Evolutionary conservation across 2,888 invertebrate genomes (phyloP).

Genomic region (Synanthedon andrenaeformis): DNA sequence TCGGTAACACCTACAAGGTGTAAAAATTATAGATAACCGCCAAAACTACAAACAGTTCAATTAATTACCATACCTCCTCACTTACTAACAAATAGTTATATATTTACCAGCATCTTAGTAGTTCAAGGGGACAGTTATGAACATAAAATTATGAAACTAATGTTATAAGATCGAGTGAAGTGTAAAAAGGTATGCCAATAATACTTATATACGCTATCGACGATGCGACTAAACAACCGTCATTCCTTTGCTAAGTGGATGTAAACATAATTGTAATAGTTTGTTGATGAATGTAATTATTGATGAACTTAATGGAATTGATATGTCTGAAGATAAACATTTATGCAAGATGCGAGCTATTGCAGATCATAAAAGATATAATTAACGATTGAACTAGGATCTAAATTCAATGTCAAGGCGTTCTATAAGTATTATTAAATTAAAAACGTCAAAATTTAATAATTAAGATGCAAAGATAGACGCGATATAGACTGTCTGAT

Average conservation of each 20-base stretch:
- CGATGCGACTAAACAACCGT: neutral
- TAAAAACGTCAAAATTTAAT: no score
- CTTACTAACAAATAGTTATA: neutral
- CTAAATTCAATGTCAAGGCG: no score
- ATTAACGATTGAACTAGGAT: no score
- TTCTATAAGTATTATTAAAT: no score
- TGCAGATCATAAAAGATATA: no score
- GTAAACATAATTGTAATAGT: neutral
- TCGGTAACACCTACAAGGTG: no score
- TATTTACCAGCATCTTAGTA: neutral
- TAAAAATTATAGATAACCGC: no score
- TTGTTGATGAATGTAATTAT: slow-evolving; percentile 1
- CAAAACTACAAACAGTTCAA: no score
- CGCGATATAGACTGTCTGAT: no score
- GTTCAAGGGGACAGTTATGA: neutral
- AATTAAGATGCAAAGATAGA: no score
- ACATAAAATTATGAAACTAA: neutral
- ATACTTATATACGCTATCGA: neutral
- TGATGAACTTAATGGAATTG: neutral
- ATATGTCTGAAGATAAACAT: neutral
- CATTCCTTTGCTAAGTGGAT: neutral
- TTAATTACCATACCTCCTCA: neutral
- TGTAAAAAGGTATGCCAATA: neutral
- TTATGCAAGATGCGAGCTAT: no score
- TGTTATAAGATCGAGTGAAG: neutral